Evolutionary conservation across 2,113 vertebrate genomes (phyloP).

Genomic region (Oriolus oriolus): DNA sequence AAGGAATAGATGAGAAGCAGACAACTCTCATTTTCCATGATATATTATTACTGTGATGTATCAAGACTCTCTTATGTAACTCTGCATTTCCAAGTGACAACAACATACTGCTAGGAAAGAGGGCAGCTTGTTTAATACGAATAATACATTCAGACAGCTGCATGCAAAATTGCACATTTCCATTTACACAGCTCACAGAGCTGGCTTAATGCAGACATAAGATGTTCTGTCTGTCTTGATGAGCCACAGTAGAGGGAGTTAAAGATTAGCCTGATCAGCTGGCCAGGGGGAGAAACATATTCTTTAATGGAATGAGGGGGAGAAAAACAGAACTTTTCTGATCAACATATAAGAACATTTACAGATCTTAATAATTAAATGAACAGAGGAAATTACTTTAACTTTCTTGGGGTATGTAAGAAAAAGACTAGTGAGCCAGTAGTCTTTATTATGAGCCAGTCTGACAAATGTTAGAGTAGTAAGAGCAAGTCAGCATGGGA

Average conservation of each 20-base stretch:
- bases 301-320: neutral
- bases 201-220: neutral
- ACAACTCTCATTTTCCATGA: neutral
- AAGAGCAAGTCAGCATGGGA: neutral
- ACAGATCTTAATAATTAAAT: neutral
- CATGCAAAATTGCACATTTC: neutral
- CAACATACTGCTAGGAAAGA: neutral
- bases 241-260: neutral
- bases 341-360: neutral
- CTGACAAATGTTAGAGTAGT: neutral
- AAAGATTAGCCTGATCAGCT: neutral
- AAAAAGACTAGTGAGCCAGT: neutral
- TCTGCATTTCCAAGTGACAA: neutral
- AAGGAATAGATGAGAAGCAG: neutral
- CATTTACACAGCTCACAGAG: neutral
- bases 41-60: neutral
- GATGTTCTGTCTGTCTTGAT: neutral
- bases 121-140: neutral
- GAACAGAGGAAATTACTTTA: neutral
- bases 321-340: neutral
- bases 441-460: neutral
- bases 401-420: neutral
- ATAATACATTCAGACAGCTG: neutral
- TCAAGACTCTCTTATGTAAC: neutral
- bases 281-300: neutral